Base-by-base conservation (phyloP, 1,140 invertebrate genomes). In the Saccostrea echinata region DNA sequence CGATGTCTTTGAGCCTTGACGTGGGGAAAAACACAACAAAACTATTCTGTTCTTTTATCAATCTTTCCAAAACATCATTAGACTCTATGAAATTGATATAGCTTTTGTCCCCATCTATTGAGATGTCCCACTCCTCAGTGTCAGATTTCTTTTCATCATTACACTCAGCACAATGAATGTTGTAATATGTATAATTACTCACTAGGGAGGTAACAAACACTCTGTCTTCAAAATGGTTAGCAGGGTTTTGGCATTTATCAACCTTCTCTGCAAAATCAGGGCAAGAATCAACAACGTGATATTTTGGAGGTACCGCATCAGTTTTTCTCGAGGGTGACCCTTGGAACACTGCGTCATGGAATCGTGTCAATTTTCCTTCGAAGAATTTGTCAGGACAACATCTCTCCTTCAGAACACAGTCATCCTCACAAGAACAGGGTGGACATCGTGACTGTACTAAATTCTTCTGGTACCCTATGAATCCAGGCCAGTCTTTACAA, bases 321-420 rank as follows among this genome's bases (percentile, higher is more conserved):
- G 0, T 3, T 9, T 16, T 11, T 3, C 0, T 30, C 11, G 1
- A 8, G n/a, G n/a, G n/a, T 30, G 27, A 16, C 68, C 8, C 27
- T 27, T 13, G 13, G 30, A 30, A 33, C 33, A 30, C 16, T 76
- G 68, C 24, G 4, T 16, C 16, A 13, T 3, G 24, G 9, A 76
- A 16, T 30, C 27, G 0, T 76, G 27, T 30, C 3, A 33, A 30
- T 33, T 76, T 76, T 3, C 68, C 3, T 33, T 76, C 68, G 68
- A 30, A 33, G 16, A 76, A 76, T 76, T 76, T 76, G 27, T 76
- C 68, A 2, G 68, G 68, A 30, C 68, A 76, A 13, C 68, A 76
- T 30, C 27, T 76, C 12, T 13, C 2, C 2, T 3, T 76, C 16
- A 12, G 68, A 76, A 30, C 13, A 30, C 68, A 76, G 11, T 27